A percentile compares a stretch with the other conserved stretches of the same genome.
Evolutionary conservation across 2,888 invertebrate species (phyloP).

Genomic region (Spilarctia lutea): DNA sequence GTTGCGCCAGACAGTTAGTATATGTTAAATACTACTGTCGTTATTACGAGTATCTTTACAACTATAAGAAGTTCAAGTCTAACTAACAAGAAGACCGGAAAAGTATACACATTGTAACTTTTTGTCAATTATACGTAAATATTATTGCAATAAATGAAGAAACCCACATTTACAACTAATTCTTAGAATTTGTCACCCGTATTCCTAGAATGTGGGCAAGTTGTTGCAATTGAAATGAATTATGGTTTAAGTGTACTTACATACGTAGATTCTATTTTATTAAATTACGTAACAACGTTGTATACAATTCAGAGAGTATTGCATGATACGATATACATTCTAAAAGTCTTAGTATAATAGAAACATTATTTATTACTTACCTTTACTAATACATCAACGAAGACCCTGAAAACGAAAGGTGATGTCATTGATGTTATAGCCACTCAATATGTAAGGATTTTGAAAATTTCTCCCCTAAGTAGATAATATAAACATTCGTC

Average conservation of each 20-base stretch:
- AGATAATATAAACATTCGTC: too few relatives aligned
- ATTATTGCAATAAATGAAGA: constrained; percentile 12
- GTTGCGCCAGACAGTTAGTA: too few relatives aligned
- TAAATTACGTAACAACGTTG: background rate
- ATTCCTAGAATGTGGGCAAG: constrained; percentile 9
- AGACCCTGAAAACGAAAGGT: too few relatives aligned
- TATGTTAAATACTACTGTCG: too few relatives aligned
- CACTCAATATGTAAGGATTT: background rate
- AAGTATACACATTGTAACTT: background rate
- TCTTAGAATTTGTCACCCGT: constrained; percentile 10
- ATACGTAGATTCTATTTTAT: background rate
- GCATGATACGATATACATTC: background rate
- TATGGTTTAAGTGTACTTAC: background rate
- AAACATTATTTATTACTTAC: background rate
- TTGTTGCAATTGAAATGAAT: constrained; percentile 4
- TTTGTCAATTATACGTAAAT: constrained; percentile 3
- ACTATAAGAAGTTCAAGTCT: too few relatives aligned
- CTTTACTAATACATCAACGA: background rate
- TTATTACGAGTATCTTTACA: too few relatives aligned
- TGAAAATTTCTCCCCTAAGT: background rate
- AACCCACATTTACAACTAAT: constrained; percentile 6
- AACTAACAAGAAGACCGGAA: background rate
- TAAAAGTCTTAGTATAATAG: background rate
- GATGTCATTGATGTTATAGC: background rate
- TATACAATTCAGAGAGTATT: background rate